phyloP scores from a whole-genome alignment of 92 coral and sea anemone genomes.

The Scolanthus callimorphus region DNA sequence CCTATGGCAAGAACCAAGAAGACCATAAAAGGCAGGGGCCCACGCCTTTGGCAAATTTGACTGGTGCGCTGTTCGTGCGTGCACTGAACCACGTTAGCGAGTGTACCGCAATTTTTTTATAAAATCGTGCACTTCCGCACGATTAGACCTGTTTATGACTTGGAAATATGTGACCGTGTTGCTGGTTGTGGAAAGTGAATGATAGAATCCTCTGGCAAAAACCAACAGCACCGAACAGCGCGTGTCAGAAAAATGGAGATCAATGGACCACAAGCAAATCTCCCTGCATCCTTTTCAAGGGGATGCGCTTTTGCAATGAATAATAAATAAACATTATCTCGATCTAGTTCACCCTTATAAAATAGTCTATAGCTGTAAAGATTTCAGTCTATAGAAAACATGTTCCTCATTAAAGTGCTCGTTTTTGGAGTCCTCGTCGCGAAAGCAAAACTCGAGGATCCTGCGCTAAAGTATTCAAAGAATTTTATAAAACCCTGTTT shows the following conservation, averaged over 20 bases:
- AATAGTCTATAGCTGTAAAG: no score
- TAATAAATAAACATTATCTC: neutral
- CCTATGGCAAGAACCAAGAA: no score
- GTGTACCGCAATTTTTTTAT: no score
- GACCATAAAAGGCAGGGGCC: no score
- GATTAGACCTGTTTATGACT: no score
- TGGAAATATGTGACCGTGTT: no score
- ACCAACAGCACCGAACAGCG: neutral
- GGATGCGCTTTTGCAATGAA: neutral
- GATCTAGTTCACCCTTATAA: neutral
- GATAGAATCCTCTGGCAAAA: no score
- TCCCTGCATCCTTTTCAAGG: neutral
- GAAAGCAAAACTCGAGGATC: neutral
- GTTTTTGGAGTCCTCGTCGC: neutral
- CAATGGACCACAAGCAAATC: neutral
- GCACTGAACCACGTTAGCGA: no score
- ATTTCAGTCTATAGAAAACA: neutral
- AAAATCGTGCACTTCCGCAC: no score
- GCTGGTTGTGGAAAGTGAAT: no score
- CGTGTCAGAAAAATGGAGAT: neutral
- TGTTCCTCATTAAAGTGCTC: neutral
- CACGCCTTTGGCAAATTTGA: no score
- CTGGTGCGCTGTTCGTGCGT: no score
- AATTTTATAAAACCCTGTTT: constrained; percentile 45
- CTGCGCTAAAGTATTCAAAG: neutral